A percentile compares a stretch with the other conserved stretches of the same genome.
phyloP scores from a whole-genome alignment of 1,140 invertebrate species.

The Uloborus diversus region DNA sequence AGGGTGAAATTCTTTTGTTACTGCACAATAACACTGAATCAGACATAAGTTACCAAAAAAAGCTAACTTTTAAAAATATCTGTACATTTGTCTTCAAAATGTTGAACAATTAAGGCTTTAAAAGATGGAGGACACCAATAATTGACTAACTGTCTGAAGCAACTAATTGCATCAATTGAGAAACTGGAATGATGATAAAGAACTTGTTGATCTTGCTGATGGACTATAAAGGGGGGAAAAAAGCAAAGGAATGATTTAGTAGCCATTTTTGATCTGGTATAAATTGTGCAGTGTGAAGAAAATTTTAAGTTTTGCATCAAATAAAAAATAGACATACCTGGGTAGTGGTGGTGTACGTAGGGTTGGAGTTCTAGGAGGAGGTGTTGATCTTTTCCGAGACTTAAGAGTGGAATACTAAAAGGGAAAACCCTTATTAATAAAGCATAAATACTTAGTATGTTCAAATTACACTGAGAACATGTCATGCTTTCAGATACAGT shows the following conservation, averaged over 20 bases:
- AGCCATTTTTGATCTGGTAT: neutral
- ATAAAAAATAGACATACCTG: constrained; percentile 6
- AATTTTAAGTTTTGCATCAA: neutral
- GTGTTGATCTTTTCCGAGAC: constrained; percentile 35
- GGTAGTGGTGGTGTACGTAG: constrained; percentile 45
- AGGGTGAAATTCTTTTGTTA: too few relatives aligned
- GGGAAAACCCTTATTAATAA: neutral
- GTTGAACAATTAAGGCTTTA: too few relatives aligned
- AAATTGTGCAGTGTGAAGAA: neutral
- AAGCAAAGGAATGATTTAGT: neutral
- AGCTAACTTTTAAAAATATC: too few relatives aligned
- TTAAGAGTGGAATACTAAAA: constrained; percentile 49
- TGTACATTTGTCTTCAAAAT: too few relatives aligned
- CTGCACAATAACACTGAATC: too few relatives aligned
- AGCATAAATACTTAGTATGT: neutral
- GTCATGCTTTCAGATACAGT: neutral
- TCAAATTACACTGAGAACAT: neutral
- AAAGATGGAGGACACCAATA: too few relatives aligned
- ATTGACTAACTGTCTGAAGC: too few relatives aligned
- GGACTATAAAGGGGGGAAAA: neutral
- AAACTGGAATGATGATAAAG: constrained; percentile 44
- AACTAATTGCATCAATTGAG: too few relatives aligned
- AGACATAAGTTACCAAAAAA: too few relatives aligned
- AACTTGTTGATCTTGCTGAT: constrained; percentile 41
- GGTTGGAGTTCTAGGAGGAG: constrained; percentile 43